phyloP scores from a whole-genome alignment of 1,140 invertebrate species.

The Ceratina calcarata region DNA sequence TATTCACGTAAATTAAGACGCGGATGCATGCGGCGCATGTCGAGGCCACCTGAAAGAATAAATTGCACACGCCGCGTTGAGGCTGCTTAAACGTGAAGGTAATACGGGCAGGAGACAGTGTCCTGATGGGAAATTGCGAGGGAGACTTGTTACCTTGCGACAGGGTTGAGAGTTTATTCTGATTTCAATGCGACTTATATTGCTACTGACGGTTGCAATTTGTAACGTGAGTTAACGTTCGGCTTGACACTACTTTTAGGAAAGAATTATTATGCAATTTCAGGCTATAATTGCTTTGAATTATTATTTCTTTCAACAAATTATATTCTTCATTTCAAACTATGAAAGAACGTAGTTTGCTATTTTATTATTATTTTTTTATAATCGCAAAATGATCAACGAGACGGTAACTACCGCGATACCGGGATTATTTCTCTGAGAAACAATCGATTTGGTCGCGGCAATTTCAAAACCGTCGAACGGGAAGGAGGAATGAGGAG shows the following conservation, averaged over 20 bases:
- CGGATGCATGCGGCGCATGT: slow-evolving; percentile 1
- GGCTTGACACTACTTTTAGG: neutral
- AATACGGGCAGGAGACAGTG: neutral
- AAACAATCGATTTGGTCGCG: slow-evolving; percentile 13
- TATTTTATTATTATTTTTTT: too few relatives aligned
- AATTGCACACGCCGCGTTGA: slow-evolving; percentile 7
- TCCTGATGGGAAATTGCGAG: neutral
- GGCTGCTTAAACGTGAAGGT: neutral
- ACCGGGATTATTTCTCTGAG: slow-evolving; percentile 13
- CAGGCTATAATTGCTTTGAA: too few relatives aligned
- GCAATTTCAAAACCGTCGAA: slow-evolving; percentile 11
- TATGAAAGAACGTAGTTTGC: too few relatives aligned
- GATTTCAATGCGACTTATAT: neutral
- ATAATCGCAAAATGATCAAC: too few relatives aligned
- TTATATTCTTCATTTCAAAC: too few relatives aligned
- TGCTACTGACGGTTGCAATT: neutral
- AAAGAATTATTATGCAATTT: neutral
- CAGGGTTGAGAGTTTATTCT: neutral
- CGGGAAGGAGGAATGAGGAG: neutral
- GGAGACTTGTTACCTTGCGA: neutral
- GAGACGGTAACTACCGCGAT: neutral
- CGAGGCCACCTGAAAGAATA: slow-evolving; percentile 15
- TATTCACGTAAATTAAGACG: slow-evolving; percentile 42
- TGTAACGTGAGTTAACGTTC: too few relatives aligned
- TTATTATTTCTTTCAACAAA: too few relatives aligned